Conservation (phyloP, 2,888 invertebrate species). For the Nymphalis polychloros region DNA sequence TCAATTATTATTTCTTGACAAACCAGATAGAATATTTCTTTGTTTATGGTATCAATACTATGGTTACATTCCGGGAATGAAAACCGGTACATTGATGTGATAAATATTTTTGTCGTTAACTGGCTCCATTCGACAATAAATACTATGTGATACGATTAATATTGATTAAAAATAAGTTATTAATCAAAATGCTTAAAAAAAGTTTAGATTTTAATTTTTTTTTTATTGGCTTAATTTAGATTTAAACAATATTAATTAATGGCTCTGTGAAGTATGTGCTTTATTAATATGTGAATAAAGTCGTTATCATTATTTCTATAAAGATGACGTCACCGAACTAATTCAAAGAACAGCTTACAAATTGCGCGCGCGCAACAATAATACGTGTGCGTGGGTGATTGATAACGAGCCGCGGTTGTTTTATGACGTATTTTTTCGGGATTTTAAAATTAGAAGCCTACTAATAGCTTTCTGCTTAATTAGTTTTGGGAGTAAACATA, state of each 20-base stretch:
- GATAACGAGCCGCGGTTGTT: constrained; percentile 1
- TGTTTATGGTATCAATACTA: constrained; percentile 17
- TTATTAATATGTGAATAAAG: constrained; percentile 18
- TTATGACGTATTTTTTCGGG: constrained; percentile 3
- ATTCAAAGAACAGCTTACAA: constrained; percentile 30
- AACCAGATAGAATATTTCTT: constrained; percentile 31
- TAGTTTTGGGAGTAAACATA: not conserved
- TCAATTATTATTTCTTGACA: constrained; percentile 31
- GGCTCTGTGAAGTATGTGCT: not conserved
- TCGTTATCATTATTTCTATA: constrained; percentile 9
- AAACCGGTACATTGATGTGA: constrained; percentile 28
- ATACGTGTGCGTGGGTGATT: constrained; percentile 20
- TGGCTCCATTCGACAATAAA: not conserved
- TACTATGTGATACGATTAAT: not conserved
- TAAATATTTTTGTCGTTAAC: not conserved
- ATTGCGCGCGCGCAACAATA: constrained; percentile 23
- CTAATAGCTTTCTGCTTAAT: not conserved
- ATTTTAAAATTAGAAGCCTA: not conserved
- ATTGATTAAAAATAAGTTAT: not conserved
- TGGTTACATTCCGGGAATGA: constrained; percentile 29
- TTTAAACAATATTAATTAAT: too few species aligned
- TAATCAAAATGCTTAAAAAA: not conserved
- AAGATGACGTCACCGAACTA: constrained; percentile 27
- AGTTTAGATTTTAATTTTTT: too few species aligned
- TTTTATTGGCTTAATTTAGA: too few species aligned